phyloP scores from a whole-genome alignment of 2,113 vertebrate genomes.

The Carlito syrichta region DNA sequence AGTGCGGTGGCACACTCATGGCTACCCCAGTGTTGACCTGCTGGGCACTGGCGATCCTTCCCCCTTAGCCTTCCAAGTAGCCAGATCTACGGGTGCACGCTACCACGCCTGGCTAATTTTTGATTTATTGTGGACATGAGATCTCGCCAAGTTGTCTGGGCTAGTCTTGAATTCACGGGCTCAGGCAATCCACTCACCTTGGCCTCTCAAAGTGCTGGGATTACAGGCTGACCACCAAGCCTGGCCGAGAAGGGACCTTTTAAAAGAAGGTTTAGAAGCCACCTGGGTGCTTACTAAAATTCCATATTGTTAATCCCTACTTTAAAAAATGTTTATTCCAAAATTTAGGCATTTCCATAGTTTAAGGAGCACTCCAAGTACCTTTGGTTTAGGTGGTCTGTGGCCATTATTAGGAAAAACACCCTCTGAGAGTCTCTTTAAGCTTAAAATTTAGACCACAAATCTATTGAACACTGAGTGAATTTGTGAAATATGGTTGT shows the following conservation, averaged over 20 bases:
- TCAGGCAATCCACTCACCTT: too few relatives aligned
- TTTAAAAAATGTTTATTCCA: neutral
- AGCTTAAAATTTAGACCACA: neutral
- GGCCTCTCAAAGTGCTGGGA: too few relatives aligned
- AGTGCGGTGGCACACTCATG: too few relatives aligned
- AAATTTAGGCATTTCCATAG: neutral
- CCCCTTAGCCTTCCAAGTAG: too few relatives aligned
- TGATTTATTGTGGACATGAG: too few relatives aligned
- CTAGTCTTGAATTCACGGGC: too few relatives aligned
- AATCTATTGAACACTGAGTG: neutral
- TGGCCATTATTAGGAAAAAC: neutral
- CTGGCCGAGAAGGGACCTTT: neutral
- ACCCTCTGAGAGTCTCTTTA: neutral
- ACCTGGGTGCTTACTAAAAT: neutral
- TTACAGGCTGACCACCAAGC: too few relatives aligned
- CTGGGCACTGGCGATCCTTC: too few relatives aligned
- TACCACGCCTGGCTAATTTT: too few relatives aligned
- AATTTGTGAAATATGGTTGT: neutral
- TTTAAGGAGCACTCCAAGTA: neutral
- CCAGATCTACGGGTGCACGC: too few relatives aligned
- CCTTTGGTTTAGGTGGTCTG: neutral
- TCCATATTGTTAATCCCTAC: neutral
- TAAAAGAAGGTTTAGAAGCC: neutral
- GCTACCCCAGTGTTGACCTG: too few relatives aligned
- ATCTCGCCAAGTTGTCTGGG: too few relatives aligned